Conservation (phyloP, 2,113 vertebrate genomes). For the Sula dactylatra region DNA sequence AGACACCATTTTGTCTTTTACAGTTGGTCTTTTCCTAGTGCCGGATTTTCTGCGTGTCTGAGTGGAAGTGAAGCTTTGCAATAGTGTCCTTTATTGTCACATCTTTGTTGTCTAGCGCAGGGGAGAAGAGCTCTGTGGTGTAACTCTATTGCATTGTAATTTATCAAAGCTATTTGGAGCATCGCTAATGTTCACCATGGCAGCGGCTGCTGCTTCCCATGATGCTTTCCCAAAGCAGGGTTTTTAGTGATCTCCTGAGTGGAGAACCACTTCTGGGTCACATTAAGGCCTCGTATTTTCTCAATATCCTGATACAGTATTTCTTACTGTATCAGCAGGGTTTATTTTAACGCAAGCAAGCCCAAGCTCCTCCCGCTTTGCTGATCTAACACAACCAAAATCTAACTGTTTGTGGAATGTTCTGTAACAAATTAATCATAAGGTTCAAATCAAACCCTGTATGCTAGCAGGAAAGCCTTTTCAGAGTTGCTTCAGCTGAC, state of each 20-base stretch:
- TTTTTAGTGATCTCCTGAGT: background rate
- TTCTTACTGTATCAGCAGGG: slow-evolving; percentile 16
- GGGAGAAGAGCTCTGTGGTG: slow-evolving; percentile 46
- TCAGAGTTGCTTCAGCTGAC: slow-evolving; percentile 42
- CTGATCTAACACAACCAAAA: slow-evolving; percentile 47
- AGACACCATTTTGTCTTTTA: slow-evolving; percentile 35
- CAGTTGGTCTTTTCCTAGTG: slow-evolving; percentile 60
- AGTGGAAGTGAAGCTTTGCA: slow-evolving; percentile 57
- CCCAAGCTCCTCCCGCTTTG: slow-evolving; percentile 28
- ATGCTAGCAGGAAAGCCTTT: slow-evolving; percentile 20
- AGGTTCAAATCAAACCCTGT: background rate
- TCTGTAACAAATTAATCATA: slow-evolving; percentile 10
- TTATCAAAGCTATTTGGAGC: slow-evolving; percentile 46
- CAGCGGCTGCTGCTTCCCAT: background rate
- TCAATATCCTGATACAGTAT: slow-evolving; percentile 18
- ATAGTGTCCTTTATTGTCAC: slow-evolving; percentile 37
- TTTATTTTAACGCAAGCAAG: slow-evolving; percentile 28
- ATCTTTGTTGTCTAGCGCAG: slow-evolving; percentile 37
- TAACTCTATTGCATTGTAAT: slow-evolving; percentile 43
- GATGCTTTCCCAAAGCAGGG: slow-evolving; percentile 31
- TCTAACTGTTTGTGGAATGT: slow-evolving; percentile 7
- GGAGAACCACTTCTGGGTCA: slow-evolving; percentile 9
- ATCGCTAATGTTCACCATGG: background rate
- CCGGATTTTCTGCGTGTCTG: slow-evolving; percentile 50
- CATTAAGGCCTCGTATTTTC: background rate